A percentile compares a stretch with the other conserved stretches of the same genome.
Evolutionary conservation across 2,888 invertebrate species (phyloP).

Genomic region (Odontocolon sp.): DNA sequence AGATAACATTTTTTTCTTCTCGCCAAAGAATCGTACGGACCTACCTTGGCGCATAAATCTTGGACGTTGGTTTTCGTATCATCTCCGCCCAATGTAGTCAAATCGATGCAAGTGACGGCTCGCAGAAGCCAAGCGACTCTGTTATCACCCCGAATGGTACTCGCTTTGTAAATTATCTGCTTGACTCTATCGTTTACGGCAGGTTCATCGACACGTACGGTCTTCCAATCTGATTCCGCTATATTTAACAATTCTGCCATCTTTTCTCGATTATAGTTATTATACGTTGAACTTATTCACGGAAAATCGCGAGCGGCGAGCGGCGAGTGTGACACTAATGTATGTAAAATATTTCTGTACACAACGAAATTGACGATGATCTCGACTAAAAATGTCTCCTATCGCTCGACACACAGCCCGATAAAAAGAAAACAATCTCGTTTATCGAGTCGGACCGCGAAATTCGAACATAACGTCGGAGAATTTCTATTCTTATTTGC

Average conservation of each 20-base stretch:
- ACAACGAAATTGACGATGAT: background rate
- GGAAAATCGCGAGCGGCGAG: too few relatives aligned
- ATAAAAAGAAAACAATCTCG: too few relatives aligned
- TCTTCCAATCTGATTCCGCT: conserved; percentile 34
- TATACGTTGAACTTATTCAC: background rate
- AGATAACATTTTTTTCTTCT: too few relatives aligned
- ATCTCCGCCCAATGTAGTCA: conserved; percentile 95
- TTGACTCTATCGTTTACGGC: conserved; percentile 66
- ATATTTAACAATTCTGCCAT: conserved; percentile 30
- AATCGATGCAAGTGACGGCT: conserved; percentile 93
- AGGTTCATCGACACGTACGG: conserved; percentile 64
- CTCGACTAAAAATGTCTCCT: background rate
- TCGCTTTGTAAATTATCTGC: conserved; percentile 67
- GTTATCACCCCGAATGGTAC: conserved; percentile 78
- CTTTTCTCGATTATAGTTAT: background rate
- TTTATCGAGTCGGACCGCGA: too few relatives aligned
- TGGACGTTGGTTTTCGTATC: conserved; percentile 90
- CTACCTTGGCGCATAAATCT: conserved; percentile 91
- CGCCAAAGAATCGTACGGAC: too few relatives aligned
- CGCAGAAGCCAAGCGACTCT: conserved; percentile 90
- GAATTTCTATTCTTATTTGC: too few relatives aligned
- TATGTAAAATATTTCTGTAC: background rate
- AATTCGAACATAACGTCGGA: too few relatives aligned
- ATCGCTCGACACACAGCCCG: too few relatives aligned
- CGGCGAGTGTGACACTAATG: background rate